Evolutionary conservation across 2,797 vertebrate species (phyloP).

Genomic region (Miichthys miiuy): DNA sequence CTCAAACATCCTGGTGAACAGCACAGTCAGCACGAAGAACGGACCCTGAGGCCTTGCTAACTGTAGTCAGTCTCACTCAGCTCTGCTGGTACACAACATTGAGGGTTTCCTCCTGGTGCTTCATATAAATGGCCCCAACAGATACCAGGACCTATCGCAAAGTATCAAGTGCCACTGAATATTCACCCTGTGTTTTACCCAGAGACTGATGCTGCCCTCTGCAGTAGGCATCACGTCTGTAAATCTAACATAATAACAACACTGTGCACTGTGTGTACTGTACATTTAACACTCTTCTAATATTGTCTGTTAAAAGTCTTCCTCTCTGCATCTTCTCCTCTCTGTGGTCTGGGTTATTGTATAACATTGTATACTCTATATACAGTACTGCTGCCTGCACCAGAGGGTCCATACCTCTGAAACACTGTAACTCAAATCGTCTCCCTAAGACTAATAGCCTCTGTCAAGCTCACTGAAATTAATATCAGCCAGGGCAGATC

Average conservation of each 20-base stretch:
- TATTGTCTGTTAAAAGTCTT: slow-evolving; percentile 35
- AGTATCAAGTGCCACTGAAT: neutral
- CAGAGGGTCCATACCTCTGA: slow-evolving; percentile 59
- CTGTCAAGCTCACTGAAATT: slow-evolving; percentile 74
- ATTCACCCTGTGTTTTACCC: slow-evolving; percentile 1
- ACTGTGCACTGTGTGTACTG: too few species aligned
- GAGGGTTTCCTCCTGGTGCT: slow-evolving; percentile 6
- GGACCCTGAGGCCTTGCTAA: slow-evolving; percentile 1
- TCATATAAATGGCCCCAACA: neutral
- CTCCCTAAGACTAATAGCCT: slow-evolving; percentile 74
- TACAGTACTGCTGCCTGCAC: slow-evolving; percentile 23
- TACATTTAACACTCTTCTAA: slow-evolving; percentile 3
- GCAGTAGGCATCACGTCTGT: neutral
- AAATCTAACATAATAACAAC: neutral
- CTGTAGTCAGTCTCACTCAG: neutral
- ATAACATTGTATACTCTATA: slow-evolving; percentile 40
- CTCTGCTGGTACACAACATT: slow-evolving; percentile 8
- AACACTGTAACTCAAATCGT: slow-evolving; percentile 72
- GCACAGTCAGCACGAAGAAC: slow-evolving; percentile 56
- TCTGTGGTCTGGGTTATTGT: slow-evolving; percentile 51
- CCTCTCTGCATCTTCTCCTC: slow-evolving; percentile 34
- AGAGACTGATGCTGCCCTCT: neutral
- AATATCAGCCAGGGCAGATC: slow-evolving; percentile 62
- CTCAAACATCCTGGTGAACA: slow-evolving; percentile 45
- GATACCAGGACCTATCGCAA: neutral